Evolutionary conservation across 2,113 vertebrate species (phyloP), one percentile per base, ranked within the genome.

Genomic region (Labeo catla): DNA sequence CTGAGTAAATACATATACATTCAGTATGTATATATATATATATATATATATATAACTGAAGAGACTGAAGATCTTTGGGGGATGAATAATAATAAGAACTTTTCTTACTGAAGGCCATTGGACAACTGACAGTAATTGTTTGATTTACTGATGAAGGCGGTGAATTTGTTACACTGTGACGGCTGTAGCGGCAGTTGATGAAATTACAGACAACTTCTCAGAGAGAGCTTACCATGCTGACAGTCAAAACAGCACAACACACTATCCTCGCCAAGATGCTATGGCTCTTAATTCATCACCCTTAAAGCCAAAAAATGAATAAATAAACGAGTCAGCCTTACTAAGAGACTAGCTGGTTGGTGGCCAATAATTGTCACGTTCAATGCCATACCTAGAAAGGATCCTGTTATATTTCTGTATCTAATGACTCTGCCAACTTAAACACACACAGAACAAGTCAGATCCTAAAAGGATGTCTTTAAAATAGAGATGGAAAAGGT

Each of bases 401-500:
- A 74, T 74, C 45, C 11, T 74, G 10, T 8, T 74, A 49, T 74
- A 49, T 23, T 47, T 63, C 8, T 45, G 57, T 28, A 45, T 63
- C 12, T 23, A 63, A 63, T 80, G 21, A 28, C 47, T 63, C 45
- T 81, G 21, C 8, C 8, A 16, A 65, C 59, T 65, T 10, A 13
- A n/a, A 45, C 36, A 23, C n/a, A 16, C n/a, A 4, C 15, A 45
- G 54, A 63, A 23, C 21, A 50, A 50, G n/a, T 82, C 23, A 66
- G 8, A 65, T 36, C 63, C 45, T 82, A 49, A 65, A 66, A 81
- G 47, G 21, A 81, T 28, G 36, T 15, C 39, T 80, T 63, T 63
- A 66, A 66, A 81, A 65, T 34, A 63, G 79, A 66, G 59, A 81
- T 66, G 59, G 79, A 81, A 66, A 66, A 34, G 43, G 61, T 66